A percentile compares a stretch with the other conserved stretches of the same genome.
Conservation (phyloP, 2,797 vertebrate species). For the Poecile montanus region DNA sequence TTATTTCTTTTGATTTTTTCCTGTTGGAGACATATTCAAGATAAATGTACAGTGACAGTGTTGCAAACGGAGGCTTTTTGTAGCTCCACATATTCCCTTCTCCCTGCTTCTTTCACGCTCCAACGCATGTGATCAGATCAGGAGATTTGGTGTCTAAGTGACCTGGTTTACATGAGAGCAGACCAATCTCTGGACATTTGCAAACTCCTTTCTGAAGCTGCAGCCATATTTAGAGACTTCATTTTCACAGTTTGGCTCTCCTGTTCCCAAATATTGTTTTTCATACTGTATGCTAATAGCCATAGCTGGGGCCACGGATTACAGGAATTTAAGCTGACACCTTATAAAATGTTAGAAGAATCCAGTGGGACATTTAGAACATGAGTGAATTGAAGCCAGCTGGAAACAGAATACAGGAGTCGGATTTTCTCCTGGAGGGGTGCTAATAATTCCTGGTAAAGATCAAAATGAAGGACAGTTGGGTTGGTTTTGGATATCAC, state of each 20-base stretch:
- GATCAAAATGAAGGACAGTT: slow-evolving; percentile 54
- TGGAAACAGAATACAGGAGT: slow-evolving; percentile 59
- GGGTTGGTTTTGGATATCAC: slow-evolving; percentile 25
- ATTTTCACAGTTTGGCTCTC: slow-evolving; percentile 10
- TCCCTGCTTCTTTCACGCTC: not conserved
- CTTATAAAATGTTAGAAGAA: slow-evolving; percentile 52
- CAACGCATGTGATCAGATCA: not conserved
- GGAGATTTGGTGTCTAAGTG: not conserved
- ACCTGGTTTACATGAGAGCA: not conserved
- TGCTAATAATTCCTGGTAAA: slow-evolving; percentile 56
- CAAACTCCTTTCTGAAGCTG: slow-evolving; percentile 12
- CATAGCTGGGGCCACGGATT: not conserved
- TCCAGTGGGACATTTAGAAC: slow-evolving; percentile 42
- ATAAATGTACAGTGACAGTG: not conserved
- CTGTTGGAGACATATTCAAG: not conserved
- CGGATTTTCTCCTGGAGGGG: slow-evolving; percentile 49
- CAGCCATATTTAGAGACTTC: not conserved
- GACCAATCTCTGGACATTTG: not conserved
- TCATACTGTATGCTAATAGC: not conserved
- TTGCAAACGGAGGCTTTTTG: not conserved
- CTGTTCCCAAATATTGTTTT: slow-evolving; percentile 1
- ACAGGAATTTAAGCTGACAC: slow-evolving; percentile 36
- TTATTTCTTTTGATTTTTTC: not conserved
- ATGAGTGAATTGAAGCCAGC: slow-evolving; percentile 39
- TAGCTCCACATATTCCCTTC: not conserved